Conservation (phyloP, 2,888 invertebrate genomes). For the Deroplatys truncata region DNA sequence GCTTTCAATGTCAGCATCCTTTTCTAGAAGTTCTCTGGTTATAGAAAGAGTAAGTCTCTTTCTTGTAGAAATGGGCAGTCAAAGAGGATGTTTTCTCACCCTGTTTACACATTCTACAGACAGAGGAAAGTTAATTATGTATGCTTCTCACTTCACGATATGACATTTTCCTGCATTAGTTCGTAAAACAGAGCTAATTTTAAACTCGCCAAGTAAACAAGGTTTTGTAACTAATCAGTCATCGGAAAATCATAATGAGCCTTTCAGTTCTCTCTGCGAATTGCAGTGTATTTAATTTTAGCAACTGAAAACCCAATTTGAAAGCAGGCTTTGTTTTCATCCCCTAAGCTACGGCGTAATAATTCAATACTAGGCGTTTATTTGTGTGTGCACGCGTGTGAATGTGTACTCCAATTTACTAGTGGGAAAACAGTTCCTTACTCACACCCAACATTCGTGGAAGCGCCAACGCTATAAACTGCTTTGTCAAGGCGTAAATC, state of each 20-base stretch:
- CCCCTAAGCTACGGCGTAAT: background rate
- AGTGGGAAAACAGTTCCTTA: background rate
- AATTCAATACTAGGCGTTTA: slow-evolving; percentile 2
- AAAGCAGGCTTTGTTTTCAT: background rate
- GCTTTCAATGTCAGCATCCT: too few relatives aligned
- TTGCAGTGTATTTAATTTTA: background rate
- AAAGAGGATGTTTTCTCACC: too few relatives aligned
- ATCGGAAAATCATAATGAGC: background rate
- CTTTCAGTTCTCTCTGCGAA: background rate
- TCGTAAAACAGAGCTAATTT: background rate
- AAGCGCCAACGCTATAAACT: background rate
- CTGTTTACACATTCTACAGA: too few relatives aligned
- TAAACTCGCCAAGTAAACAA: background rate
- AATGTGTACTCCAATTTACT: background rate
- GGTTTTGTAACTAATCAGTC: background rate
- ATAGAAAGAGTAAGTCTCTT: too few relatives aligned
- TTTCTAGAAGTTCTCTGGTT: too few relatives aligned
- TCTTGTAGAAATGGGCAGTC: too few relatives aligned
- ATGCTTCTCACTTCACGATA: too few relatives aligned
- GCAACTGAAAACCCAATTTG: background rate
- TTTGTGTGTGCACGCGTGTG: background rate
- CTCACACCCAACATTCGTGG: background rate
- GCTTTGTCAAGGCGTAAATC: slow-evolving; percentile 23
- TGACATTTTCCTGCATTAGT: too few relatives aligned
- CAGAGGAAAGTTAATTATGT: too few relatives aligned